Evolutionary conservation across 1,140 invertebrate species (phyloP).

Genomic region (Linepithema humile): DNA sequence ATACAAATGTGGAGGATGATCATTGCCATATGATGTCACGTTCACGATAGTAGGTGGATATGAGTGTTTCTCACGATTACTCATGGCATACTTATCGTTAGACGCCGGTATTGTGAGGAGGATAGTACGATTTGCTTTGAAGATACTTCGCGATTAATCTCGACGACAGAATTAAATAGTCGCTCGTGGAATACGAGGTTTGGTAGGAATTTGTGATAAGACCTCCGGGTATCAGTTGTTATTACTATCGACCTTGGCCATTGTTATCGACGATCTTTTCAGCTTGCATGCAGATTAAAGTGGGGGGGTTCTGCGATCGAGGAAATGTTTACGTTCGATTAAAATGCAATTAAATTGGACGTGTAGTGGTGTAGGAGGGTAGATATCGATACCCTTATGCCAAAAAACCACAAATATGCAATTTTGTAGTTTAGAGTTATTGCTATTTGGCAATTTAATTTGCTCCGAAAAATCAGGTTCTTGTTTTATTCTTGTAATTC

Average conservation of each 20-base stretch:
- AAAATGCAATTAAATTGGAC: conserved; percentile 4
- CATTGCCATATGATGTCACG: not conserved
- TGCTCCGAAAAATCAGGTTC: too few relatives aligned
- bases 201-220: not conserved
- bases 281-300: not conserved
- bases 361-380: not conserved
- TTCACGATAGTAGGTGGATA: not conserved
- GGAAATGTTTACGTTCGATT: conserved; percentile 11
- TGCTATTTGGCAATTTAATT: too few relatives aligned
- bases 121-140: not conserved
- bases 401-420: too few relatives aligned
- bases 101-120: not conserved
- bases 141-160: not conserved
- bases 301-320: not conserved
- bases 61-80: conserved; percentile 2
- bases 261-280: not conserved
- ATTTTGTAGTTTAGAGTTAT: too few relatives aligned
- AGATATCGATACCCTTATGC: too few relatives aligned
- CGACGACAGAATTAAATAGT: too few relatives aligned
- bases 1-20: not conserved
- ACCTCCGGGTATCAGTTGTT: not conserved
- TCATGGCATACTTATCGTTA: not conserved
- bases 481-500: too few relatives aligned
- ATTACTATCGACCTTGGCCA: not conserved
- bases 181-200: not conserved